phyloP scores from a whole-genome alignment of 2,113 vertebrate species.

The Callionymus lyra region DNA sequence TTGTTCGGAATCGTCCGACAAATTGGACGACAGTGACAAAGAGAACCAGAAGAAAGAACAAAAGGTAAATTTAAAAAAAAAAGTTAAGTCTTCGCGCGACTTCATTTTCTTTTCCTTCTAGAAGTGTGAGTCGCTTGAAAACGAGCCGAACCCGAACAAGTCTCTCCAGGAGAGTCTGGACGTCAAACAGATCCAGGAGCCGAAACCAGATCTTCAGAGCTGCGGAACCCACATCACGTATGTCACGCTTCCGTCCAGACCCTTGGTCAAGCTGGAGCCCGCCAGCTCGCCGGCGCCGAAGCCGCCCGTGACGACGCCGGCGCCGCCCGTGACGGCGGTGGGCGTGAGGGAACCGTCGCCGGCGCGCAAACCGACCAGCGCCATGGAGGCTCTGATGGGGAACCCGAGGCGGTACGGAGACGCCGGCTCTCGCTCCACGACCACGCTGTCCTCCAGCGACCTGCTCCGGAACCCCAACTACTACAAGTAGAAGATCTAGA shows the following conservation, averaged over 20 bases:
- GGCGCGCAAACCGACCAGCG: conserved; percentile 28
- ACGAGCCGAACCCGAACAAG: conserved; percentile 24
- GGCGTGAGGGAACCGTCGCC: not conserved
- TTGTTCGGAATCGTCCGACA: not conserved
- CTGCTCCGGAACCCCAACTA: conserved; percentile 28
- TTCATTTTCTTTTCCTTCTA: not conserved
- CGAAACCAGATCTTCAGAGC: conserved; percentile 5
- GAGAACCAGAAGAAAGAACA: conserved; percentile 13
- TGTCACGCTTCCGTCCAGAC: conserved; percentile 23
- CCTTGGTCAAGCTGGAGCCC: conserved; percentile 24
- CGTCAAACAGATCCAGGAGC: not conserved
- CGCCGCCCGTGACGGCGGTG: not conserved
- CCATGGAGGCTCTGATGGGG: conserved; percentile 45
- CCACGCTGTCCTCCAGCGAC: conserved; percentile 23
- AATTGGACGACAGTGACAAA: conserved; percentile 1
- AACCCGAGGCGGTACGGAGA: conserved; percentile 19
- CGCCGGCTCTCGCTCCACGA: not conserved
- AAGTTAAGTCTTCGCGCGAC: not conserved
- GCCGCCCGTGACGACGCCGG: too few relatives aligned
- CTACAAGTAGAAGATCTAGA: too few relatives aligned
- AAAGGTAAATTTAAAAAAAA: conserved; percentile 7
- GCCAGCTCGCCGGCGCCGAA: not conserved
- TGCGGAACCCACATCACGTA: not conserved
- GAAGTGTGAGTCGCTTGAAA: conserved; percentile 17
- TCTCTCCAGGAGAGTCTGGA: conserved; percentile 15